A percentile compares a stretch with the other conserved stretches of the same genome.
phyloP scores from a whole-genome alignment of 2,797 vertebrate genomes.

The Sphenodon punctatus region DNA sequence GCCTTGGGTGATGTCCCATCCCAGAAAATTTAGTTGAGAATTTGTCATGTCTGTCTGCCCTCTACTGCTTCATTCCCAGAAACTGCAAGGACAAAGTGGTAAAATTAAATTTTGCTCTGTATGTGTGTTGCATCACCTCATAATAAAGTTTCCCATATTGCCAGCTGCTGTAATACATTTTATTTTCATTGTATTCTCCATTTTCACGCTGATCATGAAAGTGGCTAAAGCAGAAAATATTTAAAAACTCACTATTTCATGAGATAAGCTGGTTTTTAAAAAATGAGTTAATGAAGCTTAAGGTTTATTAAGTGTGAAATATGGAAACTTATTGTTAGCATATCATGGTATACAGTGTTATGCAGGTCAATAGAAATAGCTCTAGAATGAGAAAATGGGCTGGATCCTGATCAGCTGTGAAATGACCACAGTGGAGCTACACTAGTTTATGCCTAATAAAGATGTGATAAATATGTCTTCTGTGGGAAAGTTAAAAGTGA shows the following conservation, averaged over 20 bases:
- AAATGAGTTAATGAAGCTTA: not conserved
- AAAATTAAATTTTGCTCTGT: slow-evolving; percentile 15
- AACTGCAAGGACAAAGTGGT: not conserved
- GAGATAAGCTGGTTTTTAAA: not conserved
- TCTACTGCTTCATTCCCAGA: not conserved
- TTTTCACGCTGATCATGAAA: slow-evolving; percentile 10
- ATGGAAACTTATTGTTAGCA: not conserved
- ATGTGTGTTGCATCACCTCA: slow-evolving; percentile 32
- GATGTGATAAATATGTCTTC: not conserved
- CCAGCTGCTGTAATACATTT: not conserved
- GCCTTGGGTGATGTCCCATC: not conserved
- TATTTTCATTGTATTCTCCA: not conserved
- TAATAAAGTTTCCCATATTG: slow-evolving; percentile 34
- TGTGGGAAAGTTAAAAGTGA: not conserved
- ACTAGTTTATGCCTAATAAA: not conserved
- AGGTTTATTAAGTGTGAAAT: not conserved
- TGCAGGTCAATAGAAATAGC: not conserved
- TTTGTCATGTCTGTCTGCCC: not conserved
- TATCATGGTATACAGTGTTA: not conserved
- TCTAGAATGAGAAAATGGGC: not conserved
- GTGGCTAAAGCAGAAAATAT: not conserved
- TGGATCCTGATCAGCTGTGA: not conserved
- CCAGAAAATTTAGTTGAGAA: not conserved
- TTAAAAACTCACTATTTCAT: not conserved
- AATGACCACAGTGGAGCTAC: not conserved